These are phyloP conservation scores for Drosophila paucipuncta DNA, from an alignment of 2,888 invertebrate species.

Conservation along the genomic window DNA sequence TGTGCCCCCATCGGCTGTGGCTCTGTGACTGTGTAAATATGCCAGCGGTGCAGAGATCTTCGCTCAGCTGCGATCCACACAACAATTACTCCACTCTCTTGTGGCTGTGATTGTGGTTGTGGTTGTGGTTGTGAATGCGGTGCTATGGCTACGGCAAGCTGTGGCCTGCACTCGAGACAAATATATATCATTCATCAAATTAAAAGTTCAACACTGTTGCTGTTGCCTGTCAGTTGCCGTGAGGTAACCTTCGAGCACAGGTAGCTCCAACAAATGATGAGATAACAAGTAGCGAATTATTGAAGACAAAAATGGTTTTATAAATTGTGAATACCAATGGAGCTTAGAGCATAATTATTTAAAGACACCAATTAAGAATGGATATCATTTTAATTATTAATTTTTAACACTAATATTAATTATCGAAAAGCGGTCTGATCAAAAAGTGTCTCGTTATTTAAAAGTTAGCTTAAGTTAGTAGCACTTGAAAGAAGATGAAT, in stretches of 20 bases:
- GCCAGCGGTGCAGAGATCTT: conserved; percentile 56
- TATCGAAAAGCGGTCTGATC: neutral
- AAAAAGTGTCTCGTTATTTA: neutral
- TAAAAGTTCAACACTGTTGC: conserved; percentile 75
- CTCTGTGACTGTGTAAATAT: conserved; percentile 62
- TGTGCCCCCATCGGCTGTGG: conserved; percentile 15
- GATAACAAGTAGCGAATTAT: neutral
- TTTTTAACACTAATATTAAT: neutral
- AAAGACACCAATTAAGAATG: neutral
- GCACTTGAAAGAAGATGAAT: neutral
- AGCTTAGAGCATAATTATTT: neutral
- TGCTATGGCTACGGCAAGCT: conserved; percentile 43
- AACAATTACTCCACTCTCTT: conserved; percentile 66
- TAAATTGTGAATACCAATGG: neutral
- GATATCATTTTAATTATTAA: neutral
- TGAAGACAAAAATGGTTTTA: neutral
- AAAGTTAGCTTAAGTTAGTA: neutral
- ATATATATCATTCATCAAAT: conserved; percentile 81
- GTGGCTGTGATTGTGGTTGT: conserved; percentile 21
- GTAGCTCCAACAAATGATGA: conserved; percentile 23
- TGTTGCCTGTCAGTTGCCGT: conserved; percentile 69
- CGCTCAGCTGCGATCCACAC: conserved; percentile 66
- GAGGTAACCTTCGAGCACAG: conserved; percentile 56
- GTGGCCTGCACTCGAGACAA: conserved; percentile 75
- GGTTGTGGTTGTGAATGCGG: conserved; percentile 27